A percentile compares a stretch with the other conserved stretches of the same genome.
phyloP scores from a whole-genome alignment of 1,140 invertebrate species.

The Papilio dardanus region DNA sequence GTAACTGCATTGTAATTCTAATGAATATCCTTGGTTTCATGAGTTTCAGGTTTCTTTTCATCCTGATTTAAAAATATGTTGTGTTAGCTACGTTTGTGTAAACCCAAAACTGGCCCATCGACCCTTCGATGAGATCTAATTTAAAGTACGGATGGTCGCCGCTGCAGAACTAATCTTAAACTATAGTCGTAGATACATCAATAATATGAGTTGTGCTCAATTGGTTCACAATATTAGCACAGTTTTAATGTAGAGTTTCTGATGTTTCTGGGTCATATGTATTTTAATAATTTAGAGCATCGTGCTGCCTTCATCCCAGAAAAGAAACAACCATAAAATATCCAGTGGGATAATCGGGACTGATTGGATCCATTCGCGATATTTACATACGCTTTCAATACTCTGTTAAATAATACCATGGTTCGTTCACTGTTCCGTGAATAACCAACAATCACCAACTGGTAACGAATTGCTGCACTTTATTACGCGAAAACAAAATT shows the following conservation, averaged over 20 bases:
- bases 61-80: not conserved
- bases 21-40: not conserved
- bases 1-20: not conserved
- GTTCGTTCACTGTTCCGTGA: no score
- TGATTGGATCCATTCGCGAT: no score
- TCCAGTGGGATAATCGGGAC: no score
- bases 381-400: no score
- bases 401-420: no score
- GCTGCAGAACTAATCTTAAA: not conserved
- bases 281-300: not conserved
- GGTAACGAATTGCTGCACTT: no score
- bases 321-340: not conserved
- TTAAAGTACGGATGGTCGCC: not conserved
- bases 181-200: not conserved
- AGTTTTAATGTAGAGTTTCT: not conserved
- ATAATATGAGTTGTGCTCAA: not conserved
- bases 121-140: not conserved
- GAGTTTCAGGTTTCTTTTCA: not conserved
- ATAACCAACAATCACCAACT: no score
- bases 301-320: not conserved
- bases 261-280: constrained; percentile 1
- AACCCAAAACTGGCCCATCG: not conserved
- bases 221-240: not conserved
- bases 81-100: not conserved
- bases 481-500: no score